Evolutionary conservation across 2,888 invertebrate species (phyloP).

Genomic region (Torymus auratus): DNA sequence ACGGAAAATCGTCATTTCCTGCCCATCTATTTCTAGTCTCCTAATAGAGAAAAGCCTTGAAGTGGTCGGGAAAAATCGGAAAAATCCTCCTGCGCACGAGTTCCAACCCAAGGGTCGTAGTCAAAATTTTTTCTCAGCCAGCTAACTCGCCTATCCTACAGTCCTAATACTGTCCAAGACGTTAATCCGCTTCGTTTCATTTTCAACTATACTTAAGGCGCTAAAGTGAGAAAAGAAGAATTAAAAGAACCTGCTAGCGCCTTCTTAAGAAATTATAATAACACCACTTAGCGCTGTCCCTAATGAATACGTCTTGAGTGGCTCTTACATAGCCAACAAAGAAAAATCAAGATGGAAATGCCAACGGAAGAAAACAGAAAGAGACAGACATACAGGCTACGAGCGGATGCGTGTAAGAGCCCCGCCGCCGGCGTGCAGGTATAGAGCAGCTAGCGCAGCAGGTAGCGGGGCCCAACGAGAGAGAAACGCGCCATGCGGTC

Average conservation of each 20-base stretch:
- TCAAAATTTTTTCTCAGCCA: conserved; percentile 38
- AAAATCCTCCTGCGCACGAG: background rate
- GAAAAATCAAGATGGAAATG: no score
- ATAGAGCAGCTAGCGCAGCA: background rate
- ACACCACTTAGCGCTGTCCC: no score
- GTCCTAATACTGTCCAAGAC: conserved; percentile 66
- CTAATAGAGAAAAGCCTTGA: conserved; percentile 54
- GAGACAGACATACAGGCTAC: no score
- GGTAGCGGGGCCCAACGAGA: background rate
- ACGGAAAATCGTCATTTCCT: conserved; percentile 6
- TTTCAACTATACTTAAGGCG: background rate
- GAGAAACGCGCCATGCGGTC: background rate
- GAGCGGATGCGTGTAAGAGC: no score
- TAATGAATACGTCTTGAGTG: no score
- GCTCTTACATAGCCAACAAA: no score
- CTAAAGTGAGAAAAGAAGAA: background rate
- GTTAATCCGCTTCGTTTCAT: conserved; percentile 68
- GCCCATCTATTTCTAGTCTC: conserved; percentile 32
- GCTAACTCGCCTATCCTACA: conserved; percentile 57
- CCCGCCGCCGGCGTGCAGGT: background rate
- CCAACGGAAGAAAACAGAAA: no score
- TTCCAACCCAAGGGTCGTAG: background rate
- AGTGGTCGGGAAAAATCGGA: conserved; percentile 20
- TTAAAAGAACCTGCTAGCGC: no score
- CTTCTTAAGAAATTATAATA: no score